Evolutionary conservation across 2,888 invertebrate species (phyloP).

Genomic region (Rugalucina vietnamica): DNA sequence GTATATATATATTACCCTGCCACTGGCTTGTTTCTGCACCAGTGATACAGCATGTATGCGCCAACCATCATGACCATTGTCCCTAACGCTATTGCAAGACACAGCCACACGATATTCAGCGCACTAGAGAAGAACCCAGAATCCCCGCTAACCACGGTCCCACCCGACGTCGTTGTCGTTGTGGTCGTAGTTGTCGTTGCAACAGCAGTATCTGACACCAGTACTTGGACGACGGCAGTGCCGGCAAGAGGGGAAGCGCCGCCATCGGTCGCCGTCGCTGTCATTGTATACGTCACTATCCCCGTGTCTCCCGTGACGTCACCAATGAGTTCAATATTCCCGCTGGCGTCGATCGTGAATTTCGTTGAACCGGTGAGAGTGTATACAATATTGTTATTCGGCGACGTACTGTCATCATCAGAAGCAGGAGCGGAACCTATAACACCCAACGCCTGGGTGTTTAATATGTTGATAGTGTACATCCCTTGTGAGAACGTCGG

Average conservation of each 20-base stretch:
- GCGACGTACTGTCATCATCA: slow-evolving; percentile 47
- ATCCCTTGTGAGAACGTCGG: slow-evolving; percentile 20
- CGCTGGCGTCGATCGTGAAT: slow-evolving; percentile 46
- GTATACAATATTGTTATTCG: slow-evolving; percentile 46
- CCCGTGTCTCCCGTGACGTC: slow-evolving; percentile 46
- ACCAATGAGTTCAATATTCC: slow-evolving; percentile 39
- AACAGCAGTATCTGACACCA: slow-evolving; percentile 5
- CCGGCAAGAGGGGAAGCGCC: slow-evolving; percentile 28
- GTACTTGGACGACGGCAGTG: slow-evolving; percentile 28
- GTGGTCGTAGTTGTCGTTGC: slow-evolving; percentile 28
- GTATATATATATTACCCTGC: neutral
- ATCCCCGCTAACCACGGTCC: neutral
- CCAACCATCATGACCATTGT: neutral
- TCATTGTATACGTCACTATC: slow-evolving; percentile 41
- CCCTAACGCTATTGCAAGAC: slow-evolving; percentile 1
- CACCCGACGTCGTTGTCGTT: neutral
- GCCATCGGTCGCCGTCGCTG: slow-evolving; percentile 50
- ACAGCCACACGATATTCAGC: slow-evolving; percentile 28
- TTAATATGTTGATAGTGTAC: neutral
- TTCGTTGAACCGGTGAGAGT: slow-evolving; percentile 41
- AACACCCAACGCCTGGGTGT: slow-evolving; percentile 2
- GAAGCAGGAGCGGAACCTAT: slow-evolving; percentile 30
- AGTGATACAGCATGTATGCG: neutral
- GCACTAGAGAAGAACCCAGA: slow-evolving; percentile 41
- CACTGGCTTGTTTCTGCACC: neutral